Evolutionary conservation across 2,888 invertebrate genomes (phyloP).

Genomic region (Tenthredo mesomela): DNA sequence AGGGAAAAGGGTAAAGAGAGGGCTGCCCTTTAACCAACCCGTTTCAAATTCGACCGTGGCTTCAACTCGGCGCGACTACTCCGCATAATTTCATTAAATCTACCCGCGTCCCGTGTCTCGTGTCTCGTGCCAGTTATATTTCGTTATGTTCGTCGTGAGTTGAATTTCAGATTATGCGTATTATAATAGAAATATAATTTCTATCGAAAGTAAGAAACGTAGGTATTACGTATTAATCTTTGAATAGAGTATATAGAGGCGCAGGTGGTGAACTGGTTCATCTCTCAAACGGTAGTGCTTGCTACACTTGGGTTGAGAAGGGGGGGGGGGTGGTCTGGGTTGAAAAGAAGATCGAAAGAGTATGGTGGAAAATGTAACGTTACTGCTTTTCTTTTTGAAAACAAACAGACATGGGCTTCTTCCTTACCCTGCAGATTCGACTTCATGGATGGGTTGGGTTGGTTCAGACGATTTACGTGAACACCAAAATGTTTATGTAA

Average conservation of each 20-base stretch:
- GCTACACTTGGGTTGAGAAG: neutral
- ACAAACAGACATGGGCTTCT: conserved; percentile 38
- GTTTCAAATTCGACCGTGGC: conserved; percentile 33
- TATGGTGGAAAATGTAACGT: neutral
- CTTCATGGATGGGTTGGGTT: neutral
- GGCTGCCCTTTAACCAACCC: conserved; percentile 30
- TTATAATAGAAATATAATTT: conserved; percentile 15
- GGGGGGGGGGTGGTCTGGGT: neutral
- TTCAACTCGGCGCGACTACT: conserved; percentile 36
- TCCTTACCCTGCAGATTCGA: neutral
- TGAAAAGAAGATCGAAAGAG: conserved; percentile 28
- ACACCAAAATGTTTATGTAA: conserved; percentile 36
- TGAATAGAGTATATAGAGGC: neutral
- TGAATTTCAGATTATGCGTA: conserved; percentile 43
- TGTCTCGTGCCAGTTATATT: conserved; percentile 31
- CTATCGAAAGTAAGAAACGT: conserved; percentile 12
- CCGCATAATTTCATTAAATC: conserved; percentile 45
- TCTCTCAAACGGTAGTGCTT: conserved; percentile 11
- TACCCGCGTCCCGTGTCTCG: conserved; percentile 34
- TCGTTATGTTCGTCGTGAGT: conserved; percentile 19
- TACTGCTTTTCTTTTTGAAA: neutral
- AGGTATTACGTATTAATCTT: conserved; percentile 5
- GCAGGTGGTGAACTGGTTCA: conserved; percentile 10
- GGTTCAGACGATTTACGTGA: conserved; percentile 38
- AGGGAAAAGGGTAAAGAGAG: conserved; percentile 5